A percentile compares a stretch with the other conserved stretches of the same genome.
phyloP scores from a whole-genome alignment of 2,888 invertebrate genomes.

The Drosophila acutilabella region DNA sequence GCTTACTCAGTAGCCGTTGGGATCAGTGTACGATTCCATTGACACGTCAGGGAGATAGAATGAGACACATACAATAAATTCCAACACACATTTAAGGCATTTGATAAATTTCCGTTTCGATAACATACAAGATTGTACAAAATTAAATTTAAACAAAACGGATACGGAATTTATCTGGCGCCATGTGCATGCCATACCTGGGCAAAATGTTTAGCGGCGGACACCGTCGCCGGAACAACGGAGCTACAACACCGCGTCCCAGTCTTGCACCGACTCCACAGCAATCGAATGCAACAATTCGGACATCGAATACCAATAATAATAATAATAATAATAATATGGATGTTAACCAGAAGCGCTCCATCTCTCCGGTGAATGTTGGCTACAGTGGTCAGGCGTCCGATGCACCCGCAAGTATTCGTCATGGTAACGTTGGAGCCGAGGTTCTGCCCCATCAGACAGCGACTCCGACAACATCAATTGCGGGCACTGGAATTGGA shows the following conservation, averaged over 20 bases:
- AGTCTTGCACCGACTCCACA: constrained; percentile 51
- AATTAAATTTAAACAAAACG: constrained; percentile 20
- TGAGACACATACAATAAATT: constrained; percentile 3
- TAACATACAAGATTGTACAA: neutral
- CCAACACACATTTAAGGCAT: neutral
- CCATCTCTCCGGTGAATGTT: neutral
- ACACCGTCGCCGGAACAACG: constrained; percentile 19
- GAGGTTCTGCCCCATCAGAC: neutral
- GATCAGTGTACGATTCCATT: neutral
- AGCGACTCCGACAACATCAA: neutral
- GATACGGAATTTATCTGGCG: neutral
- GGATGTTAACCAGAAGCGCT: neutral
- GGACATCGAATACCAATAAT: constrained; percentile 1
- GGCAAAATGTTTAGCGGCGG: constrained; percentile 48
- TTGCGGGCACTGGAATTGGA: neutral
- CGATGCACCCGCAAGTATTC: neutral
- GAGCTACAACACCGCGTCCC: constrained; percentile 25
- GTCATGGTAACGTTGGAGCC: neutral
- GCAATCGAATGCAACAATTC: constrained; percentile 41
- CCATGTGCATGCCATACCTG: constrained; percentile 64
- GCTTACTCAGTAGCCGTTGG: constrained; percentile 5
- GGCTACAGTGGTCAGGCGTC: neutral
- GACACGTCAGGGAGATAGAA: neutral
- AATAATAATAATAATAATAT: neutral
- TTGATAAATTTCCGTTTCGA: constrained; percentile 14